Evolutionary conservation across 2,888 invertebrate species (phyloP).

Genomic region (Thyatira batis): DNA sequence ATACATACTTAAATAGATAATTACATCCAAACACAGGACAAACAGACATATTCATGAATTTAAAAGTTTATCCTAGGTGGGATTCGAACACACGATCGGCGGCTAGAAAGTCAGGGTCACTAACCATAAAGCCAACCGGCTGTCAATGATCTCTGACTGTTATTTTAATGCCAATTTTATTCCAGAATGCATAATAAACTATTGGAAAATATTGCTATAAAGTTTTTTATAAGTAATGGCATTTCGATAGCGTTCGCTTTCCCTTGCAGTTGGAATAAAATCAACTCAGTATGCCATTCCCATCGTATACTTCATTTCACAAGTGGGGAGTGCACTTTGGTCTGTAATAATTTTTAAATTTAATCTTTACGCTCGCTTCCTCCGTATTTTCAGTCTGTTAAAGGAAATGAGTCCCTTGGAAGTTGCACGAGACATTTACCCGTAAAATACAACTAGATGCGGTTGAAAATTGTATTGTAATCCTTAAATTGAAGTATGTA

Average conservation of each 20-base stretch:
- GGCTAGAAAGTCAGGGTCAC: too few species aligned
- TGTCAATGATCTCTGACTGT: too few species aligned
- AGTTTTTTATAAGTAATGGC: neutral
- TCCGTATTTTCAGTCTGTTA: conserved; percentile 8
- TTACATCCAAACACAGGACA: too few species aligned
- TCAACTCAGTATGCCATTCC: neutral
- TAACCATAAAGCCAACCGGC: too few species aligned
- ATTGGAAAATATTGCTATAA: too few species aligned
- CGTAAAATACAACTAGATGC: too few species aligned
- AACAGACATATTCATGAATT: too few species aligned
- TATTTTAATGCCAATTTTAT: too few species aligned
- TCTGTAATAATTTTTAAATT: conserved; percentile 24
- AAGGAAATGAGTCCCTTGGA: conserved; percentile 7
- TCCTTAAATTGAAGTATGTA: neutral
- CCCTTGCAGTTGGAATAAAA: neutral
- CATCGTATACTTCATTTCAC: neutral
- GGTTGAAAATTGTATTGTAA: neutral
- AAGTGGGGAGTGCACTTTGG: conserved; percentile 25
- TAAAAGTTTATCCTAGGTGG: too few species aligned
- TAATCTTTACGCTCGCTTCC: conserved; percentile 18
- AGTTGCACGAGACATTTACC: neutral
- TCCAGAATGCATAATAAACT: too few species aligned
- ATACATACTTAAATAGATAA: too few species aligned
- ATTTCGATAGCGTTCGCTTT: neutral
- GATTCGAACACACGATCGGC: too few species aligned